These are phyloP conservation scores for Parazoanthus atlanticus DNA, from an alignment of 92 coral and sea anemone species.

Conservation along the genomic window DNA sequence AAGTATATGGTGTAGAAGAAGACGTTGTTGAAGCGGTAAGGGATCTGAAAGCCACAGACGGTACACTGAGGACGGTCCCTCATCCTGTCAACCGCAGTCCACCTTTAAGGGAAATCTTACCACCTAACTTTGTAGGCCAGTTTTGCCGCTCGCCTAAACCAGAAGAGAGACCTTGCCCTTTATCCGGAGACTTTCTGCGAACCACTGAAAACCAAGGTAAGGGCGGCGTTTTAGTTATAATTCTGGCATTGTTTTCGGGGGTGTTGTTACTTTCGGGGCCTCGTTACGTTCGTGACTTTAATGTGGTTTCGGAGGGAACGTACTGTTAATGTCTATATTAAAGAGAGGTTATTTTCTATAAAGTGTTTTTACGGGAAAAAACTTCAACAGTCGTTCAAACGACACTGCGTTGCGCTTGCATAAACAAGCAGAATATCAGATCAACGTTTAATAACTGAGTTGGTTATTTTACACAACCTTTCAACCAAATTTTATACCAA, in stretches of 20 bases:
- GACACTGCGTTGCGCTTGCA: too few species aligned
- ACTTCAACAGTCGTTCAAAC: too few species aligned
- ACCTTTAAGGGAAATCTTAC: conserved; percentile 31
- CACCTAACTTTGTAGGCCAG: conserved; percentile 10
- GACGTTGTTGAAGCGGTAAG: conserved; percentile 33
- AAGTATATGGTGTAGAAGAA: conserved; percentile 51
- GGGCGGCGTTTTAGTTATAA: background rate
- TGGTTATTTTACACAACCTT: too few species aligned
- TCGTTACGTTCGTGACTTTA: too few species aligned
- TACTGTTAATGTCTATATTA: too few species aligned
- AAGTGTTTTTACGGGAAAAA: too few species aligned
- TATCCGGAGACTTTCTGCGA: conserved; percentile 45
- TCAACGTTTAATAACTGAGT: too few species aligned
- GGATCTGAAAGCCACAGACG: conserved; percentile 30
- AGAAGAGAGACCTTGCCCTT: conserved; percentile 36
- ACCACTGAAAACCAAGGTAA: conserved; percentile 58
- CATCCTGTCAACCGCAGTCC: conserved; percentile 32
- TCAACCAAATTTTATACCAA: too few species aligned
- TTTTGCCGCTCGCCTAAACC: conserved; percentile 44
- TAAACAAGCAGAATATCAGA: too few species aligned
- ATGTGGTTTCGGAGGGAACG: too few species aligned
- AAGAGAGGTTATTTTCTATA: too few species aligned
- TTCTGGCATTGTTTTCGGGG: background rate
- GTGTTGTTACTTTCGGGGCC: too few species aligned
- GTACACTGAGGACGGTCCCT: conserved; percentile 22